Conservation (phyloP, 2,888 invertebrate species). For the Acronicta aceris region DNA sequence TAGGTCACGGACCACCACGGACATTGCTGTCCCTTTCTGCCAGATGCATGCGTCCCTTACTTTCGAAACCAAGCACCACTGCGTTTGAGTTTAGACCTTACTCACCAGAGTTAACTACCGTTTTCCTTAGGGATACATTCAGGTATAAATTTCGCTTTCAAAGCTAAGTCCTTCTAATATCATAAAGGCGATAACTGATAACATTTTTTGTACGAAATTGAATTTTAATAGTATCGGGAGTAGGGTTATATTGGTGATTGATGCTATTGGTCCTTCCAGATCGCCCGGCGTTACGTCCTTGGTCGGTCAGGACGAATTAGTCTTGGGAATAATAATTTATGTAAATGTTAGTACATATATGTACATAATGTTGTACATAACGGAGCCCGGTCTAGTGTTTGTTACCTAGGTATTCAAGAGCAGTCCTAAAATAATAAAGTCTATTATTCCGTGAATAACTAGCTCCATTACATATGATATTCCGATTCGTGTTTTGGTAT, state of each 20-base stretch:
- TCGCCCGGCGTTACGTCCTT: slow-evolving; percentile 78
- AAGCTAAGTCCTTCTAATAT: slow-evolving; percentile 65
- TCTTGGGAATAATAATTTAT: slow-evolving; percentile 88
- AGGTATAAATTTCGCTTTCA: slow-evolving; percentile 89
- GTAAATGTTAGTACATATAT: slow-evolving; percentile 79
- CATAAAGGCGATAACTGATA: slow-evolving; percentile 66
- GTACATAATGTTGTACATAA: slow-evolving; percentile 66
- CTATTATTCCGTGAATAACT: slow-evolving; percentile 52
- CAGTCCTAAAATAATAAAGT: slow-evolving; percentile 58
- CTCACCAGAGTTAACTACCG: slow-evolving; percentile 26
- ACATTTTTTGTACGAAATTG: slow-evolving; percentile 32
- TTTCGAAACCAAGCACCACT: slow-evolving; percentile 48
- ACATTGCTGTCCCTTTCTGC: slow-evolving; percentile 71
- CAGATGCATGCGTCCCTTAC: slow-evolving; percentile 65
- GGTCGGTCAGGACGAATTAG: slow-evolving; percentile 87
- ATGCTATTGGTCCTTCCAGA: slow-evolving; percentile 74
- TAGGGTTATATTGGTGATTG: slow-evolving; percentile 53
- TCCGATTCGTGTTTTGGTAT: background rate
- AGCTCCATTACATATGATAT: slow-evolving; percentile 28
- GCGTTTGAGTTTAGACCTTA: slow-evolving; percentile 63
- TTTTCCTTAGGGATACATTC: slow-evolving; percentile 46
- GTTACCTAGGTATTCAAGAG: slow-evolving; percentile 51
- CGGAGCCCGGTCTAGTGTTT: slow-evolving; percentile 51
- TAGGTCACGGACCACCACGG: slow-evolving; percentile 87
- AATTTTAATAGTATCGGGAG: slow-evolving; percentile 9